These are phyloP conservation scores for Periphyllus acericola DNA, from an alignment of 2,888 invertebrate species.

Conservation along the genomic window DNA sequence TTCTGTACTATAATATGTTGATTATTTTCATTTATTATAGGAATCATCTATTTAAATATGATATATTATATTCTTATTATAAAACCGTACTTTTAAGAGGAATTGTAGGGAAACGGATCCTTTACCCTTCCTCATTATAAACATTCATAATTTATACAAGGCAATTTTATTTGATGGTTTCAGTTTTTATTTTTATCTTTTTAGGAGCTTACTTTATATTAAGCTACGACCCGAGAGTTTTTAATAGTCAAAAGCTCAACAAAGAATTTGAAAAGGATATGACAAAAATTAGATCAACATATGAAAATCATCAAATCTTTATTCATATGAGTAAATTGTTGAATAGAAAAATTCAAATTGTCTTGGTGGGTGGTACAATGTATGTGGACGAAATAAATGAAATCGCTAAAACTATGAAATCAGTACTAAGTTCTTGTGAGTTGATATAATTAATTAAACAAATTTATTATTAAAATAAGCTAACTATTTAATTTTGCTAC, in stretches of 20 bases:
- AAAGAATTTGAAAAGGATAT: background rate
- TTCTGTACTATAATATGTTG: no score
- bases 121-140: no score
- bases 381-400: constrained; percentile 49
- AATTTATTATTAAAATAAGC: no score
- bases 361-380: background rate
- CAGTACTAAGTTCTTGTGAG: background rate
- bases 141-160: no score
- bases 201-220: constrained; percentile 41
- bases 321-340: constrained; percentile 22
- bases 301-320: background rate
- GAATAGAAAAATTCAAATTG: constrained; percentile 30
- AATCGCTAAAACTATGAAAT: constrained; percentile 6
- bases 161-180: no score
- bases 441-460: background rate
- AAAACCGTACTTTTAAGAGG: background rate
- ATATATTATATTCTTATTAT: background rate
- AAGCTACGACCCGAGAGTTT: constrained; percentile 1
- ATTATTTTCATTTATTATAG: no score
- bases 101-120: no score
- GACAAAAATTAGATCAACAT: background rate
- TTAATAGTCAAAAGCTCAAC: background rate
- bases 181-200: background rate
- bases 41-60: no score
- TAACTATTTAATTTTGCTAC: background rate